Evolutionary conservation across 2,797 vertebrate genomes (phyloP).

Genomic region (Phoeniculus purpureus): DNA sequence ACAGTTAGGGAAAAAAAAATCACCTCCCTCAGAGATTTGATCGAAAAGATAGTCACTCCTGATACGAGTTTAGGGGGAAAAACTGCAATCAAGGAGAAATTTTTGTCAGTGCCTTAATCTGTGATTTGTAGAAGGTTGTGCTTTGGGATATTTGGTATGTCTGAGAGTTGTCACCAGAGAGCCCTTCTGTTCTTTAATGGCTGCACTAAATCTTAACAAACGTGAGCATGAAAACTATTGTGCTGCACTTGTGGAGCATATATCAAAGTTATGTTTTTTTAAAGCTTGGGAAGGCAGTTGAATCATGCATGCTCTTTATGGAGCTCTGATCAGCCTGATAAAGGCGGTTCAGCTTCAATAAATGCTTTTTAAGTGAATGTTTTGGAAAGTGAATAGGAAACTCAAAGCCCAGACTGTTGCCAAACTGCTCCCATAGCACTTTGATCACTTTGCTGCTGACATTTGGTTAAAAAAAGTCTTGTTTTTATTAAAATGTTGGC

Average conservation of each 20-base stretch:
- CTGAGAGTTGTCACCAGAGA: slow-evolving; percentile 81
- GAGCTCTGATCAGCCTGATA: slow-evolving; percentile 83
- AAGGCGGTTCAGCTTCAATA: slow-evolving; percentile 84
- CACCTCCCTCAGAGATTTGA: slow-evolving; percentile 74
- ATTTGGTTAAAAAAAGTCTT: slow-evolving; percentile 80
- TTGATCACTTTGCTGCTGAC: slow-evolving; percentile 80
- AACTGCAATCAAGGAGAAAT: slow-evolving; percentile 81
- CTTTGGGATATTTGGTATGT: slow-evolving; percentile 82
- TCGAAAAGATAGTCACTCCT: slow-evolving; percentile 75
- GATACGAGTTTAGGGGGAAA: slow-evolving; percentile 73
- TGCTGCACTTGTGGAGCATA: slow-evolving; percentile 77
- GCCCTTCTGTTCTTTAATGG: slow-evolving; percentile 81
- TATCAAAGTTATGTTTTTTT: slow-evolving; percentile 82
- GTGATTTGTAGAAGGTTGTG: slow-evolving; percentile 83
- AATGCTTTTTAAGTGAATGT: slow-evolving; percentile 82
- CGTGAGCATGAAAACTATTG: slow-evolving; percentile 83
- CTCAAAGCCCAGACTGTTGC: slow-evolving; percentile 80
- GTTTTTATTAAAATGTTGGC: slow-evolving; percentile 83
- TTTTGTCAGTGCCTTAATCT: slow-evolving; percentile 82
- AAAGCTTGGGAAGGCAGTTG: slow-evolving; percentile 77
- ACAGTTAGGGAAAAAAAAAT: slow-evolving; percentile 47
- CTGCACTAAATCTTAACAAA: slow-evolving; percentile 83
- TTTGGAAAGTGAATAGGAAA: slow-evolving; percentile 80
- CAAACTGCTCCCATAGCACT: slow-evolving; percentile 79
- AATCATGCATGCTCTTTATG: slow-evolving; percentile 84